Evolutionary conservation across 2,888 invertebrate species (phyloP).

Genomic region (Sinotaia quadrata): DNA sequence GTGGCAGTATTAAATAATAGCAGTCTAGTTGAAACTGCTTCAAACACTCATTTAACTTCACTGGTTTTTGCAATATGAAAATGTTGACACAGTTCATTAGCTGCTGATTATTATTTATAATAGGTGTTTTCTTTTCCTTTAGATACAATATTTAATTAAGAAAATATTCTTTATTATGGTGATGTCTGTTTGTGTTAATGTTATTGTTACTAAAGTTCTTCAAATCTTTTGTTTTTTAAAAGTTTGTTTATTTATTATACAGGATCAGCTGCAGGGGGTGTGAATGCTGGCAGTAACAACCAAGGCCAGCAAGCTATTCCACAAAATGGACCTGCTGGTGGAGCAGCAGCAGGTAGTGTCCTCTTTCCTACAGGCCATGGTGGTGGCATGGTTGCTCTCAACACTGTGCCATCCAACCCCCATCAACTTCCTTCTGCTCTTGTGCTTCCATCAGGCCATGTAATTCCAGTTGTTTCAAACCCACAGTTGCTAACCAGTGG

Average conservation of each 20-base stretch:
- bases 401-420: conserved; percentile 51
- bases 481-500: conserved; percentile 58
- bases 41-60: too few species aligned
- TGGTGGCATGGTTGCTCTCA: conserved; percentile 50
- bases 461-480: conserved; percentile 72
- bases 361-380: conserved; percentile 48
- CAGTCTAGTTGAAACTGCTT: too few species aligned
- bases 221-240: too few species aligned
- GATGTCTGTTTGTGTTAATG: too few species aligned
- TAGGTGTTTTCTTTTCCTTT: too few species aligned
- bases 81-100: too few species aligned
- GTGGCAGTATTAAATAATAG: too few species aligned
- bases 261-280: conserved; percentile 38
- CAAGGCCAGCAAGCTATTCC: conserved; percentile 9
- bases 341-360: conserved; percentile 15
- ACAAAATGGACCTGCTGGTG: conserved; percentile 3
- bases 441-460: conserved; percentile 71
- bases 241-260: background rate
- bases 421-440: conserved; percentile 70
- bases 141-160: too few species aligned
- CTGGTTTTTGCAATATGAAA: too few species aligned
- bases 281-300: background rate
- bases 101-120: too few species aligned
- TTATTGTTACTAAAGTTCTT: too few species aligned
- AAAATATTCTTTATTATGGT: too few species aligned